Evolutionary conservation across 2,113 vertebrate species (phyloP), one percentile per base, ranked within the genome.

Genomic region (Anthoscopus minutus): DNA sequence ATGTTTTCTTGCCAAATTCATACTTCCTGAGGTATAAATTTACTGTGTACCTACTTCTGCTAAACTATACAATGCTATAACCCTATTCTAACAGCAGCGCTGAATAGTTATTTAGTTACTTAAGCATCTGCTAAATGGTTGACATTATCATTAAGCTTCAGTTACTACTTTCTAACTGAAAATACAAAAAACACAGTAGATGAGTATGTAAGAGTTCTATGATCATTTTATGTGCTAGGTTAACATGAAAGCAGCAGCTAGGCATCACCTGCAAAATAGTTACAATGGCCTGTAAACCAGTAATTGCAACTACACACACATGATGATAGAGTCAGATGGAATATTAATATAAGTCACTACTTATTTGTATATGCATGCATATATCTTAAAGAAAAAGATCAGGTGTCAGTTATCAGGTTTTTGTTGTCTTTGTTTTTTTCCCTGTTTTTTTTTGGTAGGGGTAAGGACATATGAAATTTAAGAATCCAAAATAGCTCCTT

Each of bases 401-500:
- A 54, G 11, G 21, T 51, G 53, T 76, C 40, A 30, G 67, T 76
- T 51, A 21, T 23, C 30, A 74, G 15, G 30, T 5, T 54, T 42
- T 35, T 64, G 7, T 31, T 40, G 4, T 3, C 8, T 62, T n/a
- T 31, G 12, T 1, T 12, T 50, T 37, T 70, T 11, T 1, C 6
- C 8, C 6, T 20, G 12, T 5, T 16, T 10, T 47, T 20, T 20
- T 16, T 21, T 11, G 2, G 7, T 11, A 3, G 6, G 16, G n/a
- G n/a, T n/a, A 9, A 70, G 21, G 20, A 4, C 11, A 38, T 57
- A 79, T 48, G 44, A 81, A 33, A 60, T 84, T 72, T 66, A 42
- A 37, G 16, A 56, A 73, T 71, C 20, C 48, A 81, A 90, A 93
- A 58, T 8, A 89, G 28, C 19, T 66, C 27, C 24, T 70, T 2